Conservation (phyloP, 2,113 vertebrate genomes). For the Cryptoleucopteryx plumbea region DNA sequence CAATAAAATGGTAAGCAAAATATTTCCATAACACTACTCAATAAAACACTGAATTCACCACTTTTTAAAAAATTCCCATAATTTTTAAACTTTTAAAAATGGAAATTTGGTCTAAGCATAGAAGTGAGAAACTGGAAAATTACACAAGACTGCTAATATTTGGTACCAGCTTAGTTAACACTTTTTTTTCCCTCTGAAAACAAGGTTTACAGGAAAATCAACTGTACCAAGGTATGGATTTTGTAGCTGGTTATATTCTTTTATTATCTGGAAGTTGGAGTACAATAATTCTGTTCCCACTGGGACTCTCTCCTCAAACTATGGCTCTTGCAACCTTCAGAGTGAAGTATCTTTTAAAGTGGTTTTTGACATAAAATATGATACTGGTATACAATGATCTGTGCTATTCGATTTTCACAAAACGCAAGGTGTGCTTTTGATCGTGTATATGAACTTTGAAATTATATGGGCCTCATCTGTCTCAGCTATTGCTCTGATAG, state of each 20-base stretch:
- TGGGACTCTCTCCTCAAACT: not conserved
- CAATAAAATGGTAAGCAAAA: not conserved
- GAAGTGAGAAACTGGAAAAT: conserved; percentile 48
- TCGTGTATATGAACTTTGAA: not conserved
- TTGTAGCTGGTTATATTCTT: not conserved
- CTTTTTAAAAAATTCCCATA: not conserved
- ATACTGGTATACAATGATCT: not conserved
- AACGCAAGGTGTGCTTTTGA: not conserved
- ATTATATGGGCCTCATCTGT: not conserved
- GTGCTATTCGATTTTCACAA: not conserved
- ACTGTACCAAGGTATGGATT: not conserved
- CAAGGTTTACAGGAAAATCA: conserved; percentile 54
- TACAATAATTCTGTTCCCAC: not conserved
- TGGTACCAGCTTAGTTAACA: conserved; percentile 19
- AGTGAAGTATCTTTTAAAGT: not conserved
- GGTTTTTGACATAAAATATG: not conserved
- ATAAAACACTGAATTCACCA: conserved; percentile 1
- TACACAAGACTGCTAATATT: conserved; percentile 26
- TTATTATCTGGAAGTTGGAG: not conserved
- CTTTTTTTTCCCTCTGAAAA: conserved; percentile 42
- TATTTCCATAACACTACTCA: not conserved
- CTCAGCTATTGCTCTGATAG: not conserved
- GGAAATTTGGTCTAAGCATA: not conserved
- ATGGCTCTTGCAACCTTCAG: not conserved
- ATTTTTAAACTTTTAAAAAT: not conserved